Base-by-base conservation (phyloP, 2,888 invertebrate genomes). In the Sarcophaga rosellei region DNA sequence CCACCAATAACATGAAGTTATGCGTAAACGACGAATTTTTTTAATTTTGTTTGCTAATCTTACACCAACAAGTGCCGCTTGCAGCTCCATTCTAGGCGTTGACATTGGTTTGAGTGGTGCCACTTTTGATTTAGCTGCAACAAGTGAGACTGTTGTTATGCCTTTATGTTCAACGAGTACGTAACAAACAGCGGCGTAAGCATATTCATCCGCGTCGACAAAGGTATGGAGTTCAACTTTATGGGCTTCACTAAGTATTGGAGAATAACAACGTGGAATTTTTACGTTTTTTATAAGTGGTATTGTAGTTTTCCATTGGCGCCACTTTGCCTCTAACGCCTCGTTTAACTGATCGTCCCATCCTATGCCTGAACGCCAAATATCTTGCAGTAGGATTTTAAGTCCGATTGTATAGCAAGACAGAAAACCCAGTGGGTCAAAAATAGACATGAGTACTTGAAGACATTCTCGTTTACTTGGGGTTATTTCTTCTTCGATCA, bases 371-470 rank as follows among this genome's bases (percentile, higher is more conserved):
- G 81, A 70, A 15, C 82, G 87, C 84, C 85, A 85, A 5, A 78
- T 23, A 10, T 88, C 62, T 74, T 86, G 84, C 5, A 86, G 21
- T 12, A 84, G 12, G 4, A 85, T 81, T 77, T 86, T 86, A 1
- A 84, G 25, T 1, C 65, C 74, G 0, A 78, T 73, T 3, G 81
- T 87, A 20, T 76, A 65, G 53, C 79, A 81, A 3, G 79, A 78
- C 5, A 47, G 47, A 47, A 47, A 47, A 47, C 15, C 15, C 47
- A 47, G 47, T 15, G 47, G 15, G 47, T 47, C 47, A 47, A 47
- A 47, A 12, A 88, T 83, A 1, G 88, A 86, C 88, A 88, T 88
- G 10, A 88, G 45, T 4, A 84, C 75, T 45, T 47, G 47, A 15
- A 47, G 47, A 15, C 47, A 47, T 47, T 47, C 47, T 15, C 47